These are phyloP conservation scores for Sebastes diploproa DNA, from an alignment of 2,797 vertebrate genomes.

Conservation along the genomic window DNA sequence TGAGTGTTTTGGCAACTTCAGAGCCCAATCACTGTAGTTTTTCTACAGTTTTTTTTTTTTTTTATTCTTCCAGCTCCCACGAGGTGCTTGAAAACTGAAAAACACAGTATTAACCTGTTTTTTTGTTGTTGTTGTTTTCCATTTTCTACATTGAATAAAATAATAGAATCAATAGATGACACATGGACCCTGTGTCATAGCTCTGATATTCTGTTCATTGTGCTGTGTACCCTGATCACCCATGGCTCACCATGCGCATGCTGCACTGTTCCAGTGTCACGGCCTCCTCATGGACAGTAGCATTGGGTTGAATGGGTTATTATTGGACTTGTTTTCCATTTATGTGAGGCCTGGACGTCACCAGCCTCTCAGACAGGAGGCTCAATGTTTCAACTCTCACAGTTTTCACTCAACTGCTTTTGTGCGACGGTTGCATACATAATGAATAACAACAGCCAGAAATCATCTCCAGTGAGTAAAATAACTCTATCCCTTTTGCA, in stretches of 20 bases:
- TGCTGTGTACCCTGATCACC: background rate
- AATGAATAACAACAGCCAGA: conserved; percentile 5
- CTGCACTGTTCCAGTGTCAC: background rate
- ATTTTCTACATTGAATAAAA: background rate
- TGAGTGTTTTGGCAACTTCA: background rate
- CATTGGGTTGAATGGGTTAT: background rate
- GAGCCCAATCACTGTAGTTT: background rate
- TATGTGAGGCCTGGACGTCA: background rate
- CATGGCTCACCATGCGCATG: background rate
- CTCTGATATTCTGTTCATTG: background rate
- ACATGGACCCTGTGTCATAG: background rate
- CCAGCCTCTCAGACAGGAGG: background rate
- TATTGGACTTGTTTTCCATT: conserved; percentile 19
- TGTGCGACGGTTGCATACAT: conserved; percentile 15
- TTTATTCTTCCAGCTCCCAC: background rate
- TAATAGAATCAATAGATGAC: background rate
- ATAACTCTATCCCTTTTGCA: background rate
- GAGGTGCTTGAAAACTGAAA: background rate
- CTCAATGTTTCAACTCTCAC: background rate
- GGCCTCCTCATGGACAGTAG: background rate
- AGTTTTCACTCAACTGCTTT: background rate
- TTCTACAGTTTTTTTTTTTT: background rate
- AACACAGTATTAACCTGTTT: background rate
- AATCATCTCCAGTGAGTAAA: conserved; percentile 11
- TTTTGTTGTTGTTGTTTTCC: background rate